A percentile compares a stretch with the other conserved stretches of the same genome.
phyloP scores from a whole-genome alignment of 2,797 vertebrate species.

The Coluber constrictor region DNA sequence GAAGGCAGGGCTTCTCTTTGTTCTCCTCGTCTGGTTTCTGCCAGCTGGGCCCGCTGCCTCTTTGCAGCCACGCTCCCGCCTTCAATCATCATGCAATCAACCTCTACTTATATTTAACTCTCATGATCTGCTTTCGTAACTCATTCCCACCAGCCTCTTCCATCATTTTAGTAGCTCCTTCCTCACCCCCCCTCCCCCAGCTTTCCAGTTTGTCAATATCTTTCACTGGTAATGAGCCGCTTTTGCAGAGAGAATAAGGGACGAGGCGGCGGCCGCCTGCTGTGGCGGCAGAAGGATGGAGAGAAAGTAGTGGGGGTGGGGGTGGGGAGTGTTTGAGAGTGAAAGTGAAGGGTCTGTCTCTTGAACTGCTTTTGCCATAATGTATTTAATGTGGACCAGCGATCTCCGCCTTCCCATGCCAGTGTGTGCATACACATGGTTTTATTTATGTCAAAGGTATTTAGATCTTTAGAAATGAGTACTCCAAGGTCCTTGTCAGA shows the following conservation, averaged over 20 bases:
- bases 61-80: neutral
- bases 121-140: slow-evolving; percentile 6
- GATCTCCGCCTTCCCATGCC: too few relatives aligned
- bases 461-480: neutral
- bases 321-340: neutral
- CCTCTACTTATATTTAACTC: slow-evolving; percentile 25
- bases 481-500: too few relatives aligned
- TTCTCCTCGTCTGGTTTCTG: slow-evolving; percentile 1
- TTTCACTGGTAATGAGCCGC: slow-evolving; percentile 7
- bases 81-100: neutral
- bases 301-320: neutral
- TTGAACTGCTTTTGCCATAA: neutral
- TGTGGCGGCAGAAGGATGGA: neutral
- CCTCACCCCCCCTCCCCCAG: neutral
- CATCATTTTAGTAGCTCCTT: slow-evolving; percentile 17
- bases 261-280: neutral
- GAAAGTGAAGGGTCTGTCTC: neutral
- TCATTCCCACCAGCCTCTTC: slow-evolving; percentile 1
- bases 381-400: too few relatives aligned
- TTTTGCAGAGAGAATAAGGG: neutral
- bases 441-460: neutral
- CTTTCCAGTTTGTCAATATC: slow-evolving; percentile 27
- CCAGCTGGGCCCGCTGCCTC: neutral
- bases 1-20: neutral
- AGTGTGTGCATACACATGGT: neutral